Conservation (phyloP, 1,140 invertebrate species). For the Meteorus sp. region DNA sequence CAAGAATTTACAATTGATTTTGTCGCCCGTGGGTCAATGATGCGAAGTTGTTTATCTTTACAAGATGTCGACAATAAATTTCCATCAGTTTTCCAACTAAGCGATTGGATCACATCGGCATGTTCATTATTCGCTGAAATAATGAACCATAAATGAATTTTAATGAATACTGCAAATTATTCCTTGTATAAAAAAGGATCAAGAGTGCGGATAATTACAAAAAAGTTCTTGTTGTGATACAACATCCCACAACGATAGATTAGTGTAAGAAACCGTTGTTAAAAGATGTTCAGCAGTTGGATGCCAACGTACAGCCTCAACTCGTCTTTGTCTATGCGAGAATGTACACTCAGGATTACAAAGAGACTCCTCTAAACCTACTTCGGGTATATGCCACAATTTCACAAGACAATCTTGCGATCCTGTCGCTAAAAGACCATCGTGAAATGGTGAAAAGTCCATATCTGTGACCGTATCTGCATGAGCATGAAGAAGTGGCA, state of each 20-base stretch:
- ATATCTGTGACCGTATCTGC: conserved; percentile 92
- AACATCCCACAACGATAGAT: conserved; percentile 86
- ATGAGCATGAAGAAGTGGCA: conserved; percentile 82
- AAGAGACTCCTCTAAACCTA: conserved; percentile 76
- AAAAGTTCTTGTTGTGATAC: conserved; percentile 79
- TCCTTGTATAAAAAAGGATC: not conserved
- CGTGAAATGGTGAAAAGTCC: conserved; percentile 93
- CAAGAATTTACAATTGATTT: conserved; percentile 66
- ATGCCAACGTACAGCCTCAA: conserved; percentile 86
- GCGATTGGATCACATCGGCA: conserved; percentile 79
- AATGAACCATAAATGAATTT: conserved; percentile 13
- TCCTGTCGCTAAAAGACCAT: conserved; percentile 85
- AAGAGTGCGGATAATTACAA: conserved; percentile 59
- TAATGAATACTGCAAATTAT: conserved; percentile 2
- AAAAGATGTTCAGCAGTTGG: conserved; percentile 83
- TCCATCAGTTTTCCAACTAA: conserved; percentile 84
- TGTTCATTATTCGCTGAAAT: conserved; percentile 74
- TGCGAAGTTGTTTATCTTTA: conserved; percentile 82
- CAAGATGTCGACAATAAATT: conserved; percentile 71
- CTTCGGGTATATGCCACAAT: conserved; percentile 82
- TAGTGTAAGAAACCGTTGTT: conserved; percentile 78
- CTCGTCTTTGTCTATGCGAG: conserved; percentile 77
- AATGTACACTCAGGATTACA: conserved; percentile 79
- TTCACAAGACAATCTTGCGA: conserved; percentile 90
- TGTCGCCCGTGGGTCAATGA: conserved; percentile 75